Conservation (phyloP, 2,113 vertebrate genomes). For the Crypturellus undulatus region DNA sequence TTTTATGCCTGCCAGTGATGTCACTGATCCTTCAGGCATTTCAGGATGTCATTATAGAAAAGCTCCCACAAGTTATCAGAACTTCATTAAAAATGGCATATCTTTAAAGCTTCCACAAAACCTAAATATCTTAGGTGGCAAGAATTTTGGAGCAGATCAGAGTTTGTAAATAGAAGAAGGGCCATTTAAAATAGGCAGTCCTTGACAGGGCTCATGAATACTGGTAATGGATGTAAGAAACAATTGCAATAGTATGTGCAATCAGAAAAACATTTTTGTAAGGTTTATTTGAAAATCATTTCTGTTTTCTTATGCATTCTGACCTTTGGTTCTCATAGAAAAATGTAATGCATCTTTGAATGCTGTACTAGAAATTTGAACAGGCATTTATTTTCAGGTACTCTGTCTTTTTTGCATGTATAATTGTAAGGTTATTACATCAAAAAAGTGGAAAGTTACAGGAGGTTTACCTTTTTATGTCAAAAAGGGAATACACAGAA, state of each 20-base stretch:
- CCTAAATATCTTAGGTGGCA: not conserved
- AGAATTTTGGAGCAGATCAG: not conserved
- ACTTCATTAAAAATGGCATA: conserved; percentile 22
- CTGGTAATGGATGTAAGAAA: conserved; percentile 1
- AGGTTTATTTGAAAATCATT: conserved; percentile 1
- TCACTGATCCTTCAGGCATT: not conserved
- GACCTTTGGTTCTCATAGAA: conserved; percentile 34
- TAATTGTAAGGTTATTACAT: conserved; percentile 72
- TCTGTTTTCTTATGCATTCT: conserved; percentile 39
- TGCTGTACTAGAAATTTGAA: conserved; percentile 26
- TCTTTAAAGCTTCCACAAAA: not conserved
- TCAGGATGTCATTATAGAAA: not conserved
- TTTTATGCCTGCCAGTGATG: not conserved
- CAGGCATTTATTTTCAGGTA: conserved; percentile 65
- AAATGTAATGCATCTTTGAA: conserved; percentile 32
- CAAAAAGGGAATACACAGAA: conserved; percentile 60
- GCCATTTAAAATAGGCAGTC: not conserved
- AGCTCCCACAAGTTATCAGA: not conserved
- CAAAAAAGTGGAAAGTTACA: conserved; percentile 64
- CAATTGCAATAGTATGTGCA: not conserved
- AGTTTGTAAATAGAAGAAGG: not conserved
- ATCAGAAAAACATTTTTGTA: conserved; percentile 27
- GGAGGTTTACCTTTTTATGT: conserved; percentile 64
- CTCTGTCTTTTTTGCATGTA: conserved; percentile 63
- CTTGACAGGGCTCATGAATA: conserved; percentile 4